Base-by-base conservation (phyloP, 2,113 vertebrate species). In the Chascanopsetta lugubris region DNA sequence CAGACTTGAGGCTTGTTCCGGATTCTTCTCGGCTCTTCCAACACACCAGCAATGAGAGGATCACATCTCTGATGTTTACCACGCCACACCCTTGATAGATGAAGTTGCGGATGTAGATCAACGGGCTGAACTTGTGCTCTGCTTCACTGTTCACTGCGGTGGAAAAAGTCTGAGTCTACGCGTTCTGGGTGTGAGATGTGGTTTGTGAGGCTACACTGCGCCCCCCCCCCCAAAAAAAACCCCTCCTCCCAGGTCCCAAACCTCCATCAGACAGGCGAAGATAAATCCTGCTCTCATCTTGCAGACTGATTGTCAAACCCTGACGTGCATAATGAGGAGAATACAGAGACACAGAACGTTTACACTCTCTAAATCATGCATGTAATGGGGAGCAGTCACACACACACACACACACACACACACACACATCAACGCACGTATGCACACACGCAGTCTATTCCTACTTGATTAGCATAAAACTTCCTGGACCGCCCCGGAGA, bases 261-360 rank as follows among this genome's bases (percentile, higher is more conserved):
- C 54, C 57, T 54, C 47, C n/a, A n/a, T n/a, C n/a, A 74, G 48
- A 64, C 43, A 36, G 36, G 61, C 36, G 25, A 17, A 34, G 68
- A 79, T 63, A 58, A 32, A 63, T 75, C 36, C 29, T 64, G 54
- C 49, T 45, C 8, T 58, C 36, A 51, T 64, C 54, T 46, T 22
- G 34, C 34, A 49, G 50, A 36, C 62, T 50, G 38, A 54, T 8
- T 1, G 2, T 50, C 51, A 60, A 60, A 34, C 12, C 61, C 46
- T 42, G 43, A 69, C 56, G 24, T 42, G 24, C 24, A 60, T 64
- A 54, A 53, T 66, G 38, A 45, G 34, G 66, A 70, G 26, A 58
- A 55, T 47, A 62, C 55, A 59, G 8, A 30, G 17, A 40, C 61
- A 38, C 25, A 32, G 36, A 60, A 61, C 17, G 65, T 69, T 63